These are phyloP conservation scores for Meganola albula DNA, from an alignment of 2,888 invertebrate species.

Conservation along the genomic window DNA sequence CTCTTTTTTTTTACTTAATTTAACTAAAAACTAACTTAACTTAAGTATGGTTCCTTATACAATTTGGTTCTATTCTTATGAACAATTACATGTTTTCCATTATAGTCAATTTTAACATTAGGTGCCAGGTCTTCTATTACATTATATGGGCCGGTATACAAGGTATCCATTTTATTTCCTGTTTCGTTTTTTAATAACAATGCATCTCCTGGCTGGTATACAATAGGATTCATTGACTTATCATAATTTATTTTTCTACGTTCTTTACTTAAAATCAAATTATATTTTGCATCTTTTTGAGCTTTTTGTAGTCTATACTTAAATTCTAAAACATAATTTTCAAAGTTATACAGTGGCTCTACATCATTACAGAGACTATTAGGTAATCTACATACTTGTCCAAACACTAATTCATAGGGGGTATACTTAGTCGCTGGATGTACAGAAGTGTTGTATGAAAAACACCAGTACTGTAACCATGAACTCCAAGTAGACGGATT, in stretches of 20 bases:
- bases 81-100: not conserved
- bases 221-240: not conserved
- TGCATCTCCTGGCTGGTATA: too few species aligned
- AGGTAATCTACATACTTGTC: constrained; percentile 7
- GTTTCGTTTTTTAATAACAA: not conserved
- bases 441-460: not conserved
- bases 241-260: not conserved
- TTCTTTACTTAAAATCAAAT: not conserved
- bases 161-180: not conserved
- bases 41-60: too few species aligned
- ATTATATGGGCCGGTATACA: too few species aligned
- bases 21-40: too few species aligned
- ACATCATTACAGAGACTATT: not conserved
- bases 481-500: not conserved
- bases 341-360: not conserved
- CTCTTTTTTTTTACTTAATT: too few species aligned
- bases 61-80: not conserved
- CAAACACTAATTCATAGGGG: constrained; percentile 6
- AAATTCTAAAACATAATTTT: too few species aligned
- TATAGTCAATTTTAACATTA: not conserved
- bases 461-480: not conserved
- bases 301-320: not conserved
- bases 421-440: not conserved
- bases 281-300: not conserved
- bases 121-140: not conserved